Evolutionary conservation across 2,797 vertebrate genomes (phyloP).

Genomic region (Sebastolobus altivelis): DNA sequence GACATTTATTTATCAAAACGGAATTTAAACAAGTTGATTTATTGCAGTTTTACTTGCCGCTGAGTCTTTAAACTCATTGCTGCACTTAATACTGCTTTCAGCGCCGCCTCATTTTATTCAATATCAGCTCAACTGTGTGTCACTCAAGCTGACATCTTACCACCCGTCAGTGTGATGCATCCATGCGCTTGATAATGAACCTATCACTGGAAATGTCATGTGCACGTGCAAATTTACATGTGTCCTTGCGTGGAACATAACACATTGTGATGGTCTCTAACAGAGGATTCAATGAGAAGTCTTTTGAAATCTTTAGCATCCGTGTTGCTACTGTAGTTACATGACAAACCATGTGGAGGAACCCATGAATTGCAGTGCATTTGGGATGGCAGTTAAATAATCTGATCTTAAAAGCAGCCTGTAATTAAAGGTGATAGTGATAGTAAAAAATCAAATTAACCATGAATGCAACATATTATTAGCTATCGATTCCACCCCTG

Average conservation of each 20-base stretch:
- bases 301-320: neutral
- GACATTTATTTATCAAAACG: constrained; percentile 37
- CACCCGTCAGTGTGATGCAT: neutral
- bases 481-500: constrained; percentile 1
- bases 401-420: constrained; percentile 19
- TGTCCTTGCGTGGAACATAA: neutral
- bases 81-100: neutral
- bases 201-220: neutral
- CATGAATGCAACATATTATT: constrained; percentile 3
- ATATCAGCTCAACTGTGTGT: constrained; percentile 21
- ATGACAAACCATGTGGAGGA: neutral
- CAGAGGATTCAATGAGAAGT: neutral
- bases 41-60: neutral
- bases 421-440: constrained; percentile 22
- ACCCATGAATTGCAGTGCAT: neutral
- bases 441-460: constrained; percentile 18
- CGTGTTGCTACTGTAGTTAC: neutral
- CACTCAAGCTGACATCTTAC: constrained; percentile 19
- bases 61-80: constrained; percentile 21
- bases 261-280: neutral
- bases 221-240: neutral
- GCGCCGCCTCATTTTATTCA: constrained; percentile 7
- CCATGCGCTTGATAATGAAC: neutral
- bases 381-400: constrained; percentile 3
- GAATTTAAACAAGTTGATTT: constrained; percentile 22